phyloP scores from a whole-genome alignment of 2,888 invertebrate genomes.

The Tinea trinotella region DNA sequence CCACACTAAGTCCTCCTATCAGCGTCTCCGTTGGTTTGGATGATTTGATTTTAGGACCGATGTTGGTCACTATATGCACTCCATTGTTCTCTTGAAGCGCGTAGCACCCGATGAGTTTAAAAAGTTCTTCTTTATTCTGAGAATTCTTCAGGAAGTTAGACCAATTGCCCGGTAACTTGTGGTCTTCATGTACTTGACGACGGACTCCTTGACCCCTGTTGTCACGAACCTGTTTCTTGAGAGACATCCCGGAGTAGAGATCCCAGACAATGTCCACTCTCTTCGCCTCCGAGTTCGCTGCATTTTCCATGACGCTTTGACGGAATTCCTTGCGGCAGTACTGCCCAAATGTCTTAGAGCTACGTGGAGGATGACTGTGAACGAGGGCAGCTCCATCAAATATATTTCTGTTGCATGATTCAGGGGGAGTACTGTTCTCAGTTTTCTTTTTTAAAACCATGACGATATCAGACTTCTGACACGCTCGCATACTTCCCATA shows the following conservation, averaged over 20 bases:
- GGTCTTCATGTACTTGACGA: conserved; percentile 16
- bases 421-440: conserved; percentile 19
- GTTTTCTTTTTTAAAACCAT: conserved; percentile 21
- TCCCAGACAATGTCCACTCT: conserved; percentile 21
- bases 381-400: conserved; percentile 21
- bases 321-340: conserved; percentile 22
- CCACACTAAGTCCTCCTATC: no score
- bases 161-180: no score
- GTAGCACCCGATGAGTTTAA: conserved; percentile 15
- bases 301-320: conserved; percentile 19
- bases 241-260: conserved; percentile 12
- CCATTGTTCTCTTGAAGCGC: conserved; percentile 9
- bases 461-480: conserved; percentile 21
- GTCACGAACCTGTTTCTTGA: conserved; percentile 16
- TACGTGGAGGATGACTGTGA: conserved; percentile 21
- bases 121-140: no score
- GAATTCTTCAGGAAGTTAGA: no score
- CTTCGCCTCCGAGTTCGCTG: conserved; percentile 19
- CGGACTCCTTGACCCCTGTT: conserved; percentile 15
- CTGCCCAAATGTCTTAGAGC: conserved; percentile 20
- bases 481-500: conserved; percentile 20
- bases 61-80: conserved; percentile 19
- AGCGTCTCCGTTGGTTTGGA: conserved; percentile 19
- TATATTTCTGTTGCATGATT: conserved; percentile 19
- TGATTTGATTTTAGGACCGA: conserved; percentile 18